Base-by-base conservation (phyloP, 2,797 vertebrate species). In the Sparidentex hasta region DNA sequence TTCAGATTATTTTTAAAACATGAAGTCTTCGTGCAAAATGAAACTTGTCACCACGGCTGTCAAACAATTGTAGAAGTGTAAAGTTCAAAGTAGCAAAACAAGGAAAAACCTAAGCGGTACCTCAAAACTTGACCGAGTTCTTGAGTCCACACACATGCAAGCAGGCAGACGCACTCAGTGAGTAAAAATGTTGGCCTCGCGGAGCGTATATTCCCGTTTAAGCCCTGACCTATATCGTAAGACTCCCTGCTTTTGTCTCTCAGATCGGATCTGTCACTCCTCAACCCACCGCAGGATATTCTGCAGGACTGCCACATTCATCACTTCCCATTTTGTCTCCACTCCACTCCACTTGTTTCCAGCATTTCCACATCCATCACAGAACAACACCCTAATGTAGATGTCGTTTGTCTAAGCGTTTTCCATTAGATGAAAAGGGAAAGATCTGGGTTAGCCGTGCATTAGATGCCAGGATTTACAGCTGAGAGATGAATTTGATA, bases 311-410 rank as follows among this genome's bases (percentile, higher is more conserved):
- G 62, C 67, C 71, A 44, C 81, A 90, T 91, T 89, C 81, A 88
- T 91, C 88, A 81, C 78, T 52, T 84, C 50, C 77, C 61, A 69
- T 88, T 88, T 88, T 74, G 70, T 88, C 87, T 80, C 59, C 65
- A n/a, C n/a, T n/a, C n/a, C n/a, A n/a, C n/a, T n/a, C n/a, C n/a
- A 50, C 62, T 78, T 82, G 76, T 91, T 89, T 82, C 81, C 80
- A 55, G 29, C 58, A 83, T 80, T 85, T 83, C 72, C 74, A 69
- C 86, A 90, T 92, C 85, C 65, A 84, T 92, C 88, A 87, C 73
- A 65, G 74, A 87, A 73, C 80, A 80, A 56, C 74, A 68, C 71
- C 69, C 71, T 82, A 83, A 90, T 80, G 76, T 74, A 81, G 75
- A 67, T 78, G 88, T 90, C 87, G 71, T 90, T 85, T 82, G 71